Conservation (phyloP, 2,113 vertebrate species). For the Chinchilla lanigera region DNA sequence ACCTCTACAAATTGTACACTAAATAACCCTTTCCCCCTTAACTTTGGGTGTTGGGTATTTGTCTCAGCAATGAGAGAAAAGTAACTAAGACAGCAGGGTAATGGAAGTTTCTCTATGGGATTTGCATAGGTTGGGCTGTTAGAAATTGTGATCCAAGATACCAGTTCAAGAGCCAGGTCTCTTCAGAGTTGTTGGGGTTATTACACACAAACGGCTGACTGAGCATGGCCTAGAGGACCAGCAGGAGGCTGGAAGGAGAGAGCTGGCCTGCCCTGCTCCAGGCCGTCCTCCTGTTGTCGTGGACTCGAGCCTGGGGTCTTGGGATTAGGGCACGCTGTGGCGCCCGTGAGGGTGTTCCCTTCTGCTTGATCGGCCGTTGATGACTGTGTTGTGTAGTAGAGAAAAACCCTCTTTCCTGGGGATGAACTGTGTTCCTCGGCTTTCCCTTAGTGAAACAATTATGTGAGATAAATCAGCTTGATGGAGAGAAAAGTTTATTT, state of each 20-base stretch:
- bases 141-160: background rate
- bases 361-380: slow-evolving; percentile 33
- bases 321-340: slow-evolving; percentile 3
- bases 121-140: background rate
- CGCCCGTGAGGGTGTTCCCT: slow-evolving; percentile 38
- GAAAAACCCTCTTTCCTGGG: background rate
- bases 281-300: background rate
- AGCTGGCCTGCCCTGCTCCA: background rate
- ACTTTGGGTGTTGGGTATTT: background rate
- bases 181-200: background rate
- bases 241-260: background rate
- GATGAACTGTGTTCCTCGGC: background rate
- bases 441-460: background rate
- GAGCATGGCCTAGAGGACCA: background rate
- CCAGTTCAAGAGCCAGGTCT: background rate
- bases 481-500: background rate
- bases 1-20: background rate
- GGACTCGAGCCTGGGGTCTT: background rate
- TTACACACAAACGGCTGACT: background rate
- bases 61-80: background rate
- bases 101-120: background rate
- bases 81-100: background rate
- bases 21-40: background rate
- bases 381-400: slow-evolving; percentile 12
- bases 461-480: background rate